Evolutionary conservation across 2,113 vertebrate species (phyloP).

Genomic region (Leucopsar rothschildi): DNA sequence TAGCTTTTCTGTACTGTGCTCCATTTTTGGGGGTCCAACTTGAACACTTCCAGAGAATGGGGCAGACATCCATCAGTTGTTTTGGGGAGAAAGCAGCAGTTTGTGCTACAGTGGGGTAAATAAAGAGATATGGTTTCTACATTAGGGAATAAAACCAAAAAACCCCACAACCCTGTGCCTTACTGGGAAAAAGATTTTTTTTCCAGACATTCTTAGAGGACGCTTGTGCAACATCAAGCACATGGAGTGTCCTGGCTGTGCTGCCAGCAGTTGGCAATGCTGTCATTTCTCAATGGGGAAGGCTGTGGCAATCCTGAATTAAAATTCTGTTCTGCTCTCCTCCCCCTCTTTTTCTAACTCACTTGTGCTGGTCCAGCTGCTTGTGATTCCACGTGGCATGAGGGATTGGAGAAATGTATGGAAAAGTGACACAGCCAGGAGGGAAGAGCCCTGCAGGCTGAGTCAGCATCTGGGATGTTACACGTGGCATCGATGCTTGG

Average conservation of each 20-base stretch:
- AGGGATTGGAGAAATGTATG: fast-evolving
- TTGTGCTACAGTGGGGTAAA: background rate
- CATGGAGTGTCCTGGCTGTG: background rate
- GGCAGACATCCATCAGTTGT: background rate
- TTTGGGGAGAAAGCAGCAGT: background rate
- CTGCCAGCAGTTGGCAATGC: background rate
- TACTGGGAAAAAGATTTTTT: background rate
- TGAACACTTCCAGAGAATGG: background rate
- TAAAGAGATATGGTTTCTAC: background rate
- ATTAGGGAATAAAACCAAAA: background rate
- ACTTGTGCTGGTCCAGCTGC: background rate
- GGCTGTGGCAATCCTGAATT: background rate
- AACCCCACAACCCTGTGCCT: background rate
- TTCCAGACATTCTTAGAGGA: background rate
- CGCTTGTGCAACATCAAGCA: background rate
- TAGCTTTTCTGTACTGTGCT: background rate
- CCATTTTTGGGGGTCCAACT: background rate
- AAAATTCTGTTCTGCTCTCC: background rate
- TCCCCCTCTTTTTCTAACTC: background rate
- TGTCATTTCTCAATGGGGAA: background rate
- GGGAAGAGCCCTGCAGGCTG: background rate
- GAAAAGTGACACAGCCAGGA: background rate
- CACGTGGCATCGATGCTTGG: background rate
- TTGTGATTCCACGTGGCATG: background rate
- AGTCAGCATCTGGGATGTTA: background rate